phyloP scores from a whole-genome alignment of 2,113 vertebrate genomes.

The Canis aureus region DNA sequence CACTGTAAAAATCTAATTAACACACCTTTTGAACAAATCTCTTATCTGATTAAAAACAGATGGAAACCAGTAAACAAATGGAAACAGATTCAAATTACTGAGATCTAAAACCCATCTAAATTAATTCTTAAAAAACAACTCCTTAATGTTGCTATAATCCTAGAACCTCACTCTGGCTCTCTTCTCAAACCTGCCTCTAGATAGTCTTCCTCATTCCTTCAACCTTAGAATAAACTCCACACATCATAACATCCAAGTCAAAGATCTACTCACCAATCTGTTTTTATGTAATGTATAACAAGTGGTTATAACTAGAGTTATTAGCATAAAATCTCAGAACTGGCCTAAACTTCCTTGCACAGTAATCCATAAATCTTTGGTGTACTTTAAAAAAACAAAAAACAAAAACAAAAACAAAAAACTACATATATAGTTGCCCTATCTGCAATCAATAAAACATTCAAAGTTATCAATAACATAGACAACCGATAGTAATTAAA shows the following conservation, averaged over 20 bases:
- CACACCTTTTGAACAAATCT: constrained; percentile 8
- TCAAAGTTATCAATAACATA: neutral
- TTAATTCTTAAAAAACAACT: constrained; percentile 35
- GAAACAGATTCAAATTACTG: constrained; percentile 52
- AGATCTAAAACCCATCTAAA: neutral
- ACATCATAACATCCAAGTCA: neutral
- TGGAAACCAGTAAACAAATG: neutral
- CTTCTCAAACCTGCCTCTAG: neutral
- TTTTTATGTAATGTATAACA: neutral
- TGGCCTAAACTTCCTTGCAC: neutral
- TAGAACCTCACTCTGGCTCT: neutral
- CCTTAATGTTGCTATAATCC: neutral
- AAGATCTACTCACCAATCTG: neutral
- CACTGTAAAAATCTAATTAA: constrained; percentile 11
- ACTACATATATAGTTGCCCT: neutral
- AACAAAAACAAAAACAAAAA: neutral
- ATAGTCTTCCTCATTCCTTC: neutral
- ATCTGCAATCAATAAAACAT: constrained; percentile 31
- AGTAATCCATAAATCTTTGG: neutral
- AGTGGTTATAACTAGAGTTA: neutral
- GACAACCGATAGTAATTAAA: neutral
- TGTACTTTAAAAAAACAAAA: neutral
- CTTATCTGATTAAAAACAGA: constrained; percentile 16
- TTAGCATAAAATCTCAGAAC: constrained; percentile 40
- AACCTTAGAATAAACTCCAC: neutral